phyloP scores from a whole-genome alignment of 2,797 vertebrate genomes.

The Acanthurus lineatus region DNA sequence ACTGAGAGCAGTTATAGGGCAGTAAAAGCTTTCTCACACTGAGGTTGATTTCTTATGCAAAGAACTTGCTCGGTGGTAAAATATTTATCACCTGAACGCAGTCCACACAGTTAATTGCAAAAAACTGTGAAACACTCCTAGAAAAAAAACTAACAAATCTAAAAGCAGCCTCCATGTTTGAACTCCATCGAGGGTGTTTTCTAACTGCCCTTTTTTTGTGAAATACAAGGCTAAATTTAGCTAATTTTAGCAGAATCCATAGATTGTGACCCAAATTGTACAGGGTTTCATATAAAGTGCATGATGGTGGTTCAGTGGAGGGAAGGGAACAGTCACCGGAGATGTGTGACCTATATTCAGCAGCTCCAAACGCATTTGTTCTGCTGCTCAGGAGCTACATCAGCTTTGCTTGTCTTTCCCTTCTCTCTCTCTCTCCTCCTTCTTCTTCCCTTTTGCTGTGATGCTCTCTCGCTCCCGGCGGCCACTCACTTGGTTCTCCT shows the following conservation, averaged over 20 bases:
- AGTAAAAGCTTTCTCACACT: slow-evolving; percentile 36
- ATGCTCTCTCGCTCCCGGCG: slow-evolving; percentile 56
- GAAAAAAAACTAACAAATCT: background rate
- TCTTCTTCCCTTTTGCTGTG: slow-evolving; percentile 22
- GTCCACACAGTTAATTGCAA: slow-evolving; percentile 19
- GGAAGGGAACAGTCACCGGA: slow-evolving; percentile 79
- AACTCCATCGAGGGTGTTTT: background rate
- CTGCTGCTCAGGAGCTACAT: slow-evolving; percentile 79
- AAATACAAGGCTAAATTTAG: background rate
- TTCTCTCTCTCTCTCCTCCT: slow-evolving; percentile 34
- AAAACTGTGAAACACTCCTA: slow-evolving; percentile 36
- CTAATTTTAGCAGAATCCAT: slow-evolving; percentile 28
- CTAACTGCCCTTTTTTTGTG: background rate
- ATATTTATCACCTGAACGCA: slow-evolving; percentile 54
- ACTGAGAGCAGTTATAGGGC: slow-evolving; percentile 2
- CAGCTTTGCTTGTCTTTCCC: slow-evolving; percentile 61
- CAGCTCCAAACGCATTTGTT: slow-evolving; percentile 81
- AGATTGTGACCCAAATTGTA: slow-evolving; percentile 45
- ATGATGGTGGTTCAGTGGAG: slow-evolving; percentile 69
- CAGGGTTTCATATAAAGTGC: slow-evolving; percentile 40
- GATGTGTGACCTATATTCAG: slow-evolving; percentile 88
- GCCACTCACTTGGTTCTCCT: slow-evolving; percentile 61
- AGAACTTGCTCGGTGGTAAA: slow-evolving; percentile 37
- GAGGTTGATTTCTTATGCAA: slow-evolving; percentile 43
- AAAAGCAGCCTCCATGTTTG: background rate